Percentiles rank a stretch among this genome's conserved stretches.
These are phyloP conservation scores for Polietes domitor DNA, from an alignment of 2,888 invertebrate genomes.

Conservation along the genomic window DNA sequence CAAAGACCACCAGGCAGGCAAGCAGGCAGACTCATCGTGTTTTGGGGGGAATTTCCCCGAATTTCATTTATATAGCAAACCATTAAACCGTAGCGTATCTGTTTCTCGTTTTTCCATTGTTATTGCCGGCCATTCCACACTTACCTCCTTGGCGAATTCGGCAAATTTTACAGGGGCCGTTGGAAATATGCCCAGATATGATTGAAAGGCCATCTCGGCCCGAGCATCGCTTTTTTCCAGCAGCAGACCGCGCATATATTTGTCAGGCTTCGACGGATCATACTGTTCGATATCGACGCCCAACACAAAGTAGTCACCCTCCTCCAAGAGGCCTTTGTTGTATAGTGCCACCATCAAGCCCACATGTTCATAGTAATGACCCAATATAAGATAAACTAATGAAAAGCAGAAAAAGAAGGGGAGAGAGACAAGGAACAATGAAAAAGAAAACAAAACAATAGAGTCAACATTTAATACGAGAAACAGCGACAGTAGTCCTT, in stretches of 20 bases:
- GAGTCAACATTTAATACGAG: not conserved
- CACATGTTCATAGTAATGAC: constrained; percentile 94
- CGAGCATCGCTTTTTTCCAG: constrained; percentile 83
- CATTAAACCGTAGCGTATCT: constrained; percentile 21
- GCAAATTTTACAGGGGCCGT: constrained; percentile 88
- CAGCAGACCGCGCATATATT: constrained; percentile 90
- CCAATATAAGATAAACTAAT: constrained; percentile 94
- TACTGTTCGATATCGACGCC: constrained; percentile 95
- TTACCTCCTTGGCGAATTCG: constrained; percentile 84
- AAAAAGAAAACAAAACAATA: constrained; percentile 18
- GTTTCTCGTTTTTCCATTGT: not conserved
- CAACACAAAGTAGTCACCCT: constrained; percentile 96
- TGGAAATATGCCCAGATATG: constrained; percentile 91
- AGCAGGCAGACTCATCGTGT: too few relatives aligned
- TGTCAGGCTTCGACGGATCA: constrained; percentile 88
- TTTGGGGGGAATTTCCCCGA: too few relatives aligned
- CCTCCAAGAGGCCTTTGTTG: constrained; percentile 89
- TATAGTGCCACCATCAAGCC: constrained; percentile 94
- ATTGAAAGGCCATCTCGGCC: constrained; percentile 88
- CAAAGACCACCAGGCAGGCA: not conserved
- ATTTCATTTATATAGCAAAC: not conserved
- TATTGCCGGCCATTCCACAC: not conserved
- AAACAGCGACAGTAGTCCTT: not conserved
- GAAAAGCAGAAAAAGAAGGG: constrained; percentile 21
- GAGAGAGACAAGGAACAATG: not conserved